Evolutionary conservation across 1,140 invertebrate species (phyloP).

Genomic region (Drosophila sechellia): DNA sequence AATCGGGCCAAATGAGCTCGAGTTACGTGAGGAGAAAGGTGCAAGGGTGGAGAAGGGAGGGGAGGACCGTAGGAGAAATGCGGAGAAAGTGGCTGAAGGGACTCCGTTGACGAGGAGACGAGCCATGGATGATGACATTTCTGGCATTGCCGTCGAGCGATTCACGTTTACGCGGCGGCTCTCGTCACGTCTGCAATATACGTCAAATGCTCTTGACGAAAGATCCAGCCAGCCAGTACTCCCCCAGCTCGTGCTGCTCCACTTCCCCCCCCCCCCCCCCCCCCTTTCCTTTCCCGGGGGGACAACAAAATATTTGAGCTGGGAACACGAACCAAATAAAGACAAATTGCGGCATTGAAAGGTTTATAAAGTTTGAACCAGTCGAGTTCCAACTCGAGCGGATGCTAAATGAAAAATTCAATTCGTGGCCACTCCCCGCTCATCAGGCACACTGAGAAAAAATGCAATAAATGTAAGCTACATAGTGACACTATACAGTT

Average conservation of each 20-base stretch:
- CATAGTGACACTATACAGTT: too few relatives aligned
- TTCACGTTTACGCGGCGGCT: slow-evolving; percentile 41
- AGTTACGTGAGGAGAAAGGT: slow-evolving; percentile 32
- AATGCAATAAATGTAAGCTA: not conserved
- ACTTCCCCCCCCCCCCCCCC: not conserved
- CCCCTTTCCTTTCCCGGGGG: not conserved
- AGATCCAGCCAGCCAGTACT: slow-evolving; percentile 20
- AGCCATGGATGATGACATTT: slow-evolving; percentile 61
- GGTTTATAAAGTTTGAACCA: slow-evolving; percentile 73
- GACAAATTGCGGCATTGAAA: slow-evolving; percentile 83
- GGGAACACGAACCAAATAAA: slow-evolving; percentile 83
- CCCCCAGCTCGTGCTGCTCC: too few relatives aligned
- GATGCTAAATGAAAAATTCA: slow-evolving; percentile 65
- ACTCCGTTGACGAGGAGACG: slow-evolving; percentile 2
- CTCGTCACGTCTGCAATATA: slow-evolving; percentile 83
- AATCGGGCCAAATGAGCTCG: slow-evolving; percentile 34
- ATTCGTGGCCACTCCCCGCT: slow-evolving; percentile 44
- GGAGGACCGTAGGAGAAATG: too few relatives aligned
- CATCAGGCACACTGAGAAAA: slow-evolving; percentile 6
- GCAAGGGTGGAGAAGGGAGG: not conserved
- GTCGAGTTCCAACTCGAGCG: slow-evolving; percentile 24
- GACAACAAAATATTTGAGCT: slow-evolving; percentile 72
- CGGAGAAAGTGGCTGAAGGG: not conserved
- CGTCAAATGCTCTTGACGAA: slow-evolving; percentile 80
- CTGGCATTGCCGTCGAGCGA: slow-evolving; percentile 30